Conservation (phyloP, 2,797 vertebrate genomes). For the Oreortyx pictus region DNA sequence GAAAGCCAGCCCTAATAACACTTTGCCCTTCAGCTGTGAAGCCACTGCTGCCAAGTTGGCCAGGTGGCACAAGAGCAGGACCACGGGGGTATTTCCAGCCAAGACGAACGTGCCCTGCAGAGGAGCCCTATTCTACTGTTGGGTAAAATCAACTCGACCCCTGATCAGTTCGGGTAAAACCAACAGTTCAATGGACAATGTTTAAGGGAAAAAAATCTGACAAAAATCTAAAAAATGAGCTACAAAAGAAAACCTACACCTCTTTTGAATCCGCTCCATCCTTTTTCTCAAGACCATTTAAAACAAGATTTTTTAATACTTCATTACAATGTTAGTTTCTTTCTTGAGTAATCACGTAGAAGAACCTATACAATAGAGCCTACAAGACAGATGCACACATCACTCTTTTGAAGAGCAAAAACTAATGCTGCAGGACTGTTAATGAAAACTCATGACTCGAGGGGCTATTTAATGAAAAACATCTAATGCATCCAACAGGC, state of each 20-base stretch:
- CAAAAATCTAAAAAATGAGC: background rate
- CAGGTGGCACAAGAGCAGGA: too few relatives aligned
- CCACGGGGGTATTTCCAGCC: too few relatives aligned
- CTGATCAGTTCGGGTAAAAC: too few relatives aligned
- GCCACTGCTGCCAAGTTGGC: background rate
- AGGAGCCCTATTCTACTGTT: too few relatives aligned
- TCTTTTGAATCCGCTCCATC: background rate
- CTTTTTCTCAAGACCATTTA: background rate
- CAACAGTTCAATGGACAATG: background rate
- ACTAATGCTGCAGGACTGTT: background rate
- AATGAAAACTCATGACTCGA: background rate
- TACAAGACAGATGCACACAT: fast-evolving
- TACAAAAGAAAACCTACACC: background rate
- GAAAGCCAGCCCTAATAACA: background rate
- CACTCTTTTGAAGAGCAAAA: background rate
- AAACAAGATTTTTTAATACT: background rate
- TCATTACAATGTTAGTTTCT: background rate
- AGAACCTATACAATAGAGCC: background rate
- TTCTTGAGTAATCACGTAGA: background rate
- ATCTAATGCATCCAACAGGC: background rate
- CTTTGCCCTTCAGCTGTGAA: background rate
- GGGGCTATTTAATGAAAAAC: background rate
- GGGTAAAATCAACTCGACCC: too few relatives aligned
- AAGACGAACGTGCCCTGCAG: too few relatives aligned
- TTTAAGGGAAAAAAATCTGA: background rate